phyloP scores from a whole-genome alignment of 2,888 invertebrate species.

The Eupithecia subumbrata region DNA sequence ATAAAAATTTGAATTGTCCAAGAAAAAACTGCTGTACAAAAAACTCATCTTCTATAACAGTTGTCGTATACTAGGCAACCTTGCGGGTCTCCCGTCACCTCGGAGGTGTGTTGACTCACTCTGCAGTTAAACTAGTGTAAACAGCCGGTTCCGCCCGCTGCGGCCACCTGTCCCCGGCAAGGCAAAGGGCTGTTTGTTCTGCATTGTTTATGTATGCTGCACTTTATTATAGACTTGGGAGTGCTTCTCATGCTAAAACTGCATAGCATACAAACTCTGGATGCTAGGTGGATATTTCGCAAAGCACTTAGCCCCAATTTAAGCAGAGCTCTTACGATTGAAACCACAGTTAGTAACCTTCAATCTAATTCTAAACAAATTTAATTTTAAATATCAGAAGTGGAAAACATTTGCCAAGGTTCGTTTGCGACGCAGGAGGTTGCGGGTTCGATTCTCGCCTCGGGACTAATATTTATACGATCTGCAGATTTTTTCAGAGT shows the following conservation, averaged over 20 bases:
- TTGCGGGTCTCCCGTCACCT: constrained; percentile 27
- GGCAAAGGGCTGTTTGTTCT: constrained; percentile 41
- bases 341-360: neutral
- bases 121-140: constrained; percentile 61
- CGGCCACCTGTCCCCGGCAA: constrained; percentile 62
- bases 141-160: constrained; percentile 76
- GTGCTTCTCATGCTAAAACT: constrained; percentile 3
- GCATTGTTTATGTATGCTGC: constrained; percentile 25
- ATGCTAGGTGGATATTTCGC: neutral
- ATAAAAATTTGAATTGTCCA: neutral
- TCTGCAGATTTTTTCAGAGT: too few species aligned
- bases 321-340: neutral
- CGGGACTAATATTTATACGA: too few species aligned
- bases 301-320: neutral
- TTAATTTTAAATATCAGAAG: too few species aligned
- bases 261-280: too few species aligned
- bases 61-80: neutral
- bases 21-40: neutral
- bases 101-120: constrained; percentile 57
- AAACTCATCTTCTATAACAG: neutral
- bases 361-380: neutral
- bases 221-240: constrained; percentile 30
- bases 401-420: too few species aligned
- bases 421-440: too few species aligned
- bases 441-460: too few species aligned